Evolutionary conservation across 2,888 invertebrate species (phyloP).

Genomic region (Arge pagana): DNA sequence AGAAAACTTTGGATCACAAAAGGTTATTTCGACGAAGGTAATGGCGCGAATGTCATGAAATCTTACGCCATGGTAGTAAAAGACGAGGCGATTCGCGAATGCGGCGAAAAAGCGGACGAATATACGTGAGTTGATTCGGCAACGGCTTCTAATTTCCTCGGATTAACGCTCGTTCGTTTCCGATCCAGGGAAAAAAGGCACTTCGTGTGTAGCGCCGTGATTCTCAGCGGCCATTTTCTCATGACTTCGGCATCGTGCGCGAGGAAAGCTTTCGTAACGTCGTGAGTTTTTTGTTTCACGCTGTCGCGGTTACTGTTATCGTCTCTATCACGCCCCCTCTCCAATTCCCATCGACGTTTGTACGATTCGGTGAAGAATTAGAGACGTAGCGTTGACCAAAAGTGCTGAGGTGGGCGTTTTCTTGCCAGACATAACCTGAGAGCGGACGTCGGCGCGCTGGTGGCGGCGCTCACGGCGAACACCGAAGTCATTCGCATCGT

Average conservation of each 20-base stretch:
- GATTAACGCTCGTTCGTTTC: neutral
- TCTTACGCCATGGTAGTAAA: conserved; percentile 39
- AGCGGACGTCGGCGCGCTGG: conserved; percentile 32
- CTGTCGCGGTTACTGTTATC: no score
- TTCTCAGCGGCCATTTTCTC: conserved; percentile 33
- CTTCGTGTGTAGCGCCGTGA: conserved; percentile 41
- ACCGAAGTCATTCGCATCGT: conserved; percentile 36
- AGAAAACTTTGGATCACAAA: conserved; percentile 29
- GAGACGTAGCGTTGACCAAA: no score
- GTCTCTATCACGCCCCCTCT: no score
- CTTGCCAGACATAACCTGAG: conserved; percentile 31
- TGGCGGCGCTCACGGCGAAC: conserved; percentile 30
- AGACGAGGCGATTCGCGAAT: conserved; percentile 37
- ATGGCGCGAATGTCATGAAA: conserved; percentile 23
- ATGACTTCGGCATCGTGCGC: conserved; percentile 40
- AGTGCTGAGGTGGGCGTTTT: no score
- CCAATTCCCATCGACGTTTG: no score
- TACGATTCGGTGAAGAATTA: no score
- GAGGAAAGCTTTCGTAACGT: no score
- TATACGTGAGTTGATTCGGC: conserved; percentile 32
- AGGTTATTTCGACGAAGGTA: conserved; percentile 26
- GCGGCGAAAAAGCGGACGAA: conserved; percentile 31
- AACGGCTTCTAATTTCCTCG: neutral
- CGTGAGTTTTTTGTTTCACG: no score
- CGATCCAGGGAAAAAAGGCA: conserved; percentile 34